A percentile compares a stretch with the other conserved stretches of the same genome.
phyloP scores from a whole-genome alignment of 2,113 vertebrate genomes.

The Raphicerus campestris region DNA sequence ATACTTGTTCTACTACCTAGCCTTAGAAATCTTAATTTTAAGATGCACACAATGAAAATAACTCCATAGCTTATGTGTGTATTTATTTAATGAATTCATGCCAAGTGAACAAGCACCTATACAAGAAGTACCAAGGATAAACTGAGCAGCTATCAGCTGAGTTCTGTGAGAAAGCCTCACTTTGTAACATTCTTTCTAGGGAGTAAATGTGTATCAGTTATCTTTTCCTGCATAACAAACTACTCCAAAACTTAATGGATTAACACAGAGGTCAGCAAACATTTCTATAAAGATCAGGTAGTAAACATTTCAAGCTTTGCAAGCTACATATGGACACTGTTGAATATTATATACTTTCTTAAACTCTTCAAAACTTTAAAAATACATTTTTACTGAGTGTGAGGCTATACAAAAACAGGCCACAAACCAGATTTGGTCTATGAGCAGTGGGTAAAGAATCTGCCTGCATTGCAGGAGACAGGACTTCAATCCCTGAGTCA shows the following conservation, averaged over 20 bases:
- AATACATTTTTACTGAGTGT: neutral
- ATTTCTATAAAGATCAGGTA: neutral
- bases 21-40: neutral
- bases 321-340: neutral
- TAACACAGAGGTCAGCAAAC: neutral
- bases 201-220: neutral
- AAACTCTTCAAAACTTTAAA: neutral
- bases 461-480: neutral
- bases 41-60: constrained; percentile 3
- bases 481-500: neutral
- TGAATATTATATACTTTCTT: neutral
- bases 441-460: neutral
- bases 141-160: neutral
- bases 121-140: neutral
- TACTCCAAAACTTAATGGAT: neutral
- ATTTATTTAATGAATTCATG: neutral
- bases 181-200: constrained; percentile 32
- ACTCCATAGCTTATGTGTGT: neutral
- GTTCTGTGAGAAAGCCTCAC: neutral
- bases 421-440: neutral
- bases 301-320: neutral
- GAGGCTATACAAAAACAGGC: neutral
- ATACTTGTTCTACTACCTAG: neutral
- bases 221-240: neutral
- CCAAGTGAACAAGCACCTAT: neutral